These are phyloP conservation scores for Microcebus murinus DNA, from an alignment of 2,113 vertebrate genomes.

Conservation along the genomic window DNA sequence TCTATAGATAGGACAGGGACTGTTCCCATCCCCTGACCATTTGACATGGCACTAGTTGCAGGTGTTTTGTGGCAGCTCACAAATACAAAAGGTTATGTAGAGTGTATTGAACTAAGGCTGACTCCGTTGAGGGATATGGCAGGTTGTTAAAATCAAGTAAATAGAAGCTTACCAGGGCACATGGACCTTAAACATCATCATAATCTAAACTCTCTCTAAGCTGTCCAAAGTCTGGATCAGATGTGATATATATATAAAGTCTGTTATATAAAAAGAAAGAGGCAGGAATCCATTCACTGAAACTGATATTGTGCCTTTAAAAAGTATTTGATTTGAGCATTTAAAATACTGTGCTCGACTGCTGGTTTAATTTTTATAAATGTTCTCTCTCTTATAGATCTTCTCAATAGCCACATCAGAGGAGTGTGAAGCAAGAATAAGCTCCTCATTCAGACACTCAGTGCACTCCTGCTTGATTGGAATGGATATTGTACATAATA, in stretches of 20 bases:
- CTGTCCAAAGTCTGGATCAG: constrained; percentile 46
- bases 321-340: constrained; percentile 82
- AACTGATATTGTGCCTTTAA: constrained; percentile 81
- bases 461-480: constrained; percentile 86
- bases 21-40: background rate
- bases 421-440: constrained; percentile 84
- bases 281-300: constrained; percentile 74
- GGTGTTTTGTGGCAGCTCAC: background rate
- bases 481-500: constrained; percentile 90
- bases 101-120: constrained; percentile 25
- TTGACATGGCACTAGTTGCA: background rate
- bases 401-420: constrained; percentile 87
- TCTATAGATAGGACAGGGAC: background rate
- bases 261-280: constrained; percentile 67
- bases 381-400: constrained; percentile 81
- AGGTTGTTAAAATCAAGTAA: constrained; percentile 56
- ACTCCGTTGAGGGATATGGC: background rate
- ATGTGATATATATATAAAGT: constrained; percentile 26
- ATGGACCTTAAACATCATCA: constrained; percentile 53
- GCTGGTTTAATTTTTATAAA: constrained; percentile 87
- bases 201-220: background rate
- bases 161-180: constrained; percentile 23
- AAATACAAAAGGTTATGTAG: constrained; percentile 43
- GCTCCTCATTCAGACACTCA: constrained; percentile 85
- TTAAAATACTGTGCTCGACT: constrained; percentile 75